Conservation (phyloP, 2,888 invertebrate species). For the Drosophila pseudotalamancana region DNA sequence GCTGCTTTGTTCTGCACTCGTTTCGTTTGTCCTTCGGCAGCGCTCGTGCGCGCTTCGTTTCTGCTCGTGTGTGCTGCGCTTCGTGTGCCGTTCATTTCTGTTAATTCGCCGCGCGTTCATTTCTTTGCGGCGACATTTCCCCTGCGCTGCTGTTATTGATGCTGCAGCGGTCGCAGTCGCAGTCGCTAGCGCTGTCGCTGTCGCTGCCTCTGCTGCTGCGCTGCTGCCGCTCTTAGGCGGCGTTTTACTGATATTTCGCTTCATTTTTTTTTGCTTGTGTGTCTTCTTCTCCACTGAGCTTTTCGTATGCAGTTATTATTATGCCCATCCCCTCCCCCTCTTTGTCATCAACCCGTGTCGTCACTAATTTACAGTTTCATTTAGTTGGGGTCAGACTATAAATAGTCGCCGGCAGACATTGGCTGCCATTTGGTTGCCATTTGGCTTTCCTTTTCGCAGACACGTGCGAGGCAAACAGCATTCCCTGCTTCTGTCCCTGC, state of each 20-base stretch:
- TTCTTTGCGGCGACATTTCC: slow-evolving; percentile 49
- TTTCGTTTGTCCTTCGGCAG: slow-evolving; percentile 38
- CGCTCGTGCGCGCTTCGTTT: slow-evolving; percentile 31
- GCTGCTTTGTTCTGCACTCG: slow-evolving; percentile 43
- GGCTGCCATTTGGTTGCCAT: slow-evolving; percentile 75
- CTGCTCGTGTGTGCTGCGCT: slow-evolving; percentile 11
- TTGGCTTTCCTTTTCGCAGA: slow-evolving; percentile 77
- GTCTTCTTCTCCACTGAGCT: slow-evolving; percentile 27
- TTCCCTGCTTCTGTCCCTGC: no score
- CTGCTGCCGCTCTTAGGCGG: slow-evolving; percentile 55
- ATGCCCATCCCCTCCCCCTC: slow-evolving; percentile 35
- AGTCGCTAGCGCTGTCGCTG: slow-evolving; percentile 3
- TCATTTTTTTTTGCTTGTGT: slow-evolving; percentile 11
- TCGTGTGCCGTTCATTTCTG: slow-evolving; percentile 40
- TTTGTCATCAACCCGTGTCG: slow-evolving; percentile 19
- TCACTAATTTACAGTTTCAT: slow-evolving; percentile 79
- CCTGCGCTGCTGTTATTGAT: slow-evolving; percentile 34
- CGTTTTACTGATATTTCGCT: slow-evolving; percentile 55
- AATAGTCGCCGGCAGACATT: slow-evolving; percentile 78
- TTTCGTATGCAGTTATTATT: slow-evolving; percentile 72
- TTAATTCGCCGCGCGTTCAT: slow-evolving; percentile 43
- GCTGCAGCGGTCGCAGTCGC: slow-evolving; percentile 1
- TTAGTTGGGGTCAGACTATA: slow-evolving; percentile 78
- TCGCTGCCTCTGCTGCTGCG: slow-evolving; percentile 14
- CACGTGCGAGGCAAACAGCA: slow-evolving; percentile 49